A percentile compares a stretch with the other conserved stretches of the same genome.
These are phyloP conservation scores for Calidris pugnax DNA, from an alignment of 2,113 vertebrate genomes.

Conservation along the genomic window DNA sequence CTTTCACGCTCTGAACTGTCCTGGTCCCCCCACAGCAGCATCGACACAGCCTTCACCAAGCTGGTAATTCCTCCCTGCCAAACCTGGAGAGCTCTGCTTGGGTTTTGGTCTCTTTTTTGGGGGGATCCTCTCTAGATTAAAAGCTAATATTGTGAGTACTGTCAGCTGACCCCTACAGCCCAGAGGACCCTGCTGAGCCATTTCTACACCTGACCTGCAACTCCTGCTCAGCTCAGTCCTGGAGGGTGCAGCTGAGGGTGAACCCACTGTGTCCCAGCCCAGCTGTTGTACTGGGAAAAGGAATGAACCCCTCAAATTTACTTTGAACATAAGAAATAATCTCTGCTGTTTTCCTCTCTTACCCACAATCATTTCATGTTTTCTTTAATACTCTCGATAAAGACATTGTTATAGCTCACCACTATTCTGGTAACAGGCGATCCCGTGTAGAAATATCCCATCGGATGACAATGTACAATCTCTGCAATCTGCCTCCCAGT, in stretches of 20 bases:
- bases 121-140: neutral
- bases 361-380: neutral
- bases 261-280: rapidly evolving
- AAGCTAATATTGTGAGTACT: rapidly evolving
- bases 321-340: neutral
- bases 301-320: neutral
- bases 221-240: neutral
- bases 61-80: neutral
- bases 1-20: neutral
- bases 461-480: rapidly evolving
- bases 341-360: neutral
- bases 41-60: neutral
- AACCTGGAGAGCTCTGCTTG: neutral
- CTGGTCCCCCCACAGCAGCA: neutral
- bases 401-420: neutral
- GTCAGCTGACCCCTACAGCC: neutral
- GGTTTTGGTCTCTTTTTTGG: neutral
- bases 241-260: neutral
- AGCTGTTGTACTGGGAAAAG: neutral
- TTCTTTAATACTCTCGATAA: neutral
- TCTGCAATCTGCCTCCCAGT: neutral
- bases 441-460: neutral
- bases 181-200: neutral
- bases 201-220: neutral
- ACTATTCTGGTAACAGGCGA: rapidly evolving